Evolutionary conservation across 2,888 invertebrate species (phyloP).

Genomic region (Tholera decimalis): DNA sequence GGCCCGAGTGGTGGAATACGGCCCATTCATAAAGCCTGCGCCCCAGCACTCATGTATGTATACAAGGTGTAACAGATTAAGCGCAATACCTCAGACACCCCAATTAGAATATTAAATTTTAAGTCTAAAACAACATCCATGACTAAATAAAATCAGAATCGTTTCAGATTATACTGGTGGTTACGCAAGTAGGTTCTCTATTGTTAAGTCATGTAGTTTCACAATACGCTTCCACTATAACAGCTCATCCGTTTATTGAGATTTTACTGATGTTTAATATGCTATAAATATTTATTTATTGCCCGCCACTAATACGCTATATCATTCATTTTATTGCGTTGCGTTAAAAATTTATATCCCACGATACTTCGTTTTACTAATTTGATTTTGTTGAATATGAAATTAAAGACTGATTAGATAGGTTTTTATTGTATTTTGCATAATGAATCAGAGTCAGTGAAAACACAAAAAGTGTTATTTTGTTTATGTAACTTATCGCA

Average conservation of each 20-base stretch:
- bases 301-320: constrained; percentile 84
- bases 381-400: constrained; percentile 85
- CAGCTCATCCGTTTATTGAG: constrained; percentile 80
- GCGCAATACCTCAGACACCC: no score
- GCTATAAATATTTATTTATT: constrained; percentile 89
- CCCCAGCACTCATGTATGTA: no score
- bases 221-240: constrained; percentile 77
- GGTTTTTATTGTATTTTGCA: constrained; percentile 79
- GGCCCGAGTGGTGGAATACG: no score
- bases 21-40: no score
- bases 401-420: constrained; percentile 82
- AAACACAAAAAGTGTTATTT: constrained; percentile 48
- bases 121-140: no score
- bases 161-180: constrained; percentile 51
- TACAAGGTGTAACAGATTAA: no score
- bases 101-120: no score
- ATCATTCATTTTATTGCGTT: constrained; percentile 85
- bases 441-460: constrained; percentile 69
- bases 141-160: no score
- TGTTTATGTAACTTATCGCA: constrained; percentile 56
- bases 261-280: constrained; percentile 87
- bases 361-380: constrained; percentile 81
- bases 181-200: constrained; percentile 61
- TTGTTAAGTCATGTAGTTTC: constrained; percentile 75
- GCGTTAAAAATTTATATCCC: constrained; percentile 83